phyloP scores from a whole-genome alignment of 2,113 vertebrate species.

The Pithys albifrons region DNA sequence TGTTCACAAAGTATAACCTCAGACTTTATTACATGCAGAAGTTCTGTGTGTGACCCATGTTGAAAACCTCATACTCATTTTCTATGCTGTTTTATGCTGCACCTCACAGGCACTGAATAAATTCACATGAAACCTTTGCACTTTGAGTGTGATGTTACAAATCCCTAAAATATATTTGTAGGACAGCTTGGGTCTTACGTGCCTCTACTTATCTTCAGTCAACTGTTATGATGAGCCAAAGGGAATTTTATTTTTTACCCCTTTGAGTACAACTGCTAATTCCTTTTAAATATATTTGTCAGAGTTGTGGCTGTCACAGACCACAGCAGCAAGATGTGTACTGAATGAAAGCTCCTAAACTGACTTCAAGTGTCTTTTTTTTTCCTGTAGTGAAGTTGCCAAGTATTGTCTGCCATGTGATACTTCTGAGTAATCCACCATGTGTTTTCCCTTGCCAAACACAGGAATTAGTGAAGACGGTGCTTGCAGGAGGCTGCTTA shows the following conservation, averaged over 20 bases:
- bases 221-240: background rate
- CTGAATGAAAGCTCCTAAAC: background rate
- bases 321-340: background rate
- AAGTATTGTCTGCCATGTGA: background rate
- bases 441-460: background rate
- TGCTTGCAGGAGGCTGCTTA: background rate
- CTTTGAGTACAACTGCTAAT: background rate
- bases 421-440: background rate
- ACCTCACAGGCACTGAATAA: background rate
- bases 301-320: background rate
- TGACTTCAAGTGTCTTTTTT: background rate
- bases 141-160: background rate
- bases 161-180: background rate
- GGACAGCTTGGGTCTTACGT: background rate
- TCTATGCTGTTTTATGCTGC: background rate
- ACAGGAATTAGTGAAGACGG: rapidly evolving
- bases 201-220: background rate
- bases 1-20: rapidly evolving
- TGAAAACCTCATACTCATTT: rapidly evolving
- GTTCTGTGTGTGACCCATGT: background rate
- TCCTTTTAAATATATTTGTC: background rate
- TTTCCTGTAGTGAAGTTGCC: background rate
- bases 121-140: background rate
- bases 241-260: background rate
- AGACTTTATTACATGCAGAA: background rate